These are phyloP conservation scores for Talpa occidentalis DNA, from an alignment of 2,113 vertebrate species.

Conservation along the genomic window DNA sequence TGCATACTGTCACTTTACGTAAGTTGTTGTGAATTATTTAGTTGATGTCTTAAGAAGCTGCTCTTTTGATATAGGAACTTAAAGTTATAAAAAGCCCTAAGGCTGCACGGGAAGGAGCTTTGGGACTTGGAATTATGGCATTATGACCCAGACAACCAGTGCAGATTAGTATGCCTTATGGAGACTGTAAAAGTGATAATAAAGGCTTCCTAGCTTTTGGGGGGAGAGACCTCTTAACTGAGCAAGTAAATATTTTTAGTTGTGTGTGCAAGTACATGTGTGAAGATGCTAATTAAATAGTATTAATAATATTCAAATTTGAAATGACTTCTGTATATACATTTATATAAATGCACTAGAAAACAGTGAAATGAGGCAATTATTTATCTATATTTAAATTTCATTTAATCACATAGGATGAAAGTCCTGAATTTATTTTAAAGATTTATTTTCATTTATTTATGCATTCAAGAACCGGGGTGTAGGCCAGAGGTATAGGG, in stretches of 20 bases:
- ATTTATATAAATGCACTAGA: neutral
- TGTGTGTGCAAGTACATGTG: neutral
- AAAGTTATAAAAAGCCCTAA: neutral
- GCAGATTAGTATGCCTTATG: neutral
- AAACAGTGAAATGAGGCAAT: neutral
- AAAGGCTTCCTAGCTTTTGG: neutral
- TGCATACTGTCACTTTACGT: neutral
- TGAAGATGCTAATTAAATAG: neutral
- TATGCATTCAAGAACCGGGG: no score
- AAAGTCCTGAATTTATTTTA: neutral
- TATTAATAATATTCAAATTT: neutral
- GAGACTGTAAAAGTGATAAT: neutral
- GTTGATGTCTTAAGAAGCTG: neutral
- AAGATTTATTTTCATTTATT: no score
- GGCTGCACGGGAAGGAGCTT: neutral
- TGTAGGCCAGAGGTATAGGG: no score
- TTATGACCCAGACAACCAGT: neutral
- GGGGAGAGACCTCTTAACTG: accelerated
- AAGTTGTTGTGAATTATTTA: neutral
- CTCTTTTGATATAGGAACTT: neutral
- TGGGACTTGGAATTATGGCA: neutral
- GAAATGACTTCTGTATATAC: neutral
- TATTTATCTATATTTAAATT: neutral
- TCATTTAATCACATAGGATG: neutral
- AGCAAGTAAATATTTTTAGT: neutral